Conservation (phyloP, 35 echinoderm and acorn worm species). For the Ptychodera flava region DNA sequence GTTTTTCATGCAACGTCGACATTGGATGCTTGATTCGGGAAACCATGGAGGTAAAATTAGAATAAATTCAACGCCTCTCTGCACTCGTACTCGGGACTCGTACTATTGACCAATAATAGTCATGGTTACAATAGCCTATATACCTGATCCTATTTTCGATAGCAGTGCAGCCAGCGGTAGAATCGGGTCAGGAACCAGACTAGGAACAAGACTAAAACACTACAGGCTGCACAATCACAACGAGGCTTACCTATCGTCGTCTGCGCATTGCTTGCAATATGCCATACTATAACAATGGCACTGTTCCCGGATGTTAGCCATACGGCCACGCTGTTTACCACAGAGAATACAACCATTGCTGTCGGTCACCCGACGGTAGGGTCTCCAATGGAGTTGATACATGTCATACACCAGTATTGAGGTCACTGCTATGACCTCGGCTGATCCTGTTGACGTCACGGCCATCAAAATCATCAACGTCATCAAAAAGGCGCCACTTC, state of each 20-base stretch:
- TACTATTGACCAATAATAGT: too few relatives aligned
- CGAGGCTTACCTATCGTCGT: slow-evolving; percentile 49
- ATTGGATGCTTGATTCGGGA: too few relatives aligned
- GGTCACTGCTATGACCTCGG: slow-evolving; percentile 92
- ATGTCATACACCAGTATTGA: slow-evolving; percentile 88
- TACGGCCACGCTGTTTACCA: slow-evolving; percentile 68
- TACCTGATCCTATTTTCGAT: too few relatives aligned
- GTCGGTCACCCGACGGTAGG: slow-evolving; percentile 56
- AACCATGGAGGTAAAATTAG: too few relatives aligned
- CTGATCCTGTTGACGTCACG: slow-evolving; percentile 90
- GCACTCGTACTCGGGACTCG: too few relatives aligned
- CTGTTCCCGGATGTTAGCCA: slow-evolving; percentile 48
- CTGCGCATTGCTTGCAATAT: slow-evolving; percentile 37
- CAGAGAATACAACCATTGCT: slow-evolving; percentile 79
- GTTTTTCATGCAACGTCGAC: too few relatives aligned
- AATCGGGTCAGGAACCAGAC: too few relatives aligned
- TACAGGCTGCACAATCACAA: too few relatives aligned
- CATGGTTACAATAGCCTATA: too few relatives aligned
- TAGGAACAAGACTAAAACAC: too few relatives aligned
- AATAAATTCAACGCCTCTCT: too few relatives aligned
- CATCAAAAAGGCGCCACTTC: slow-evolving; percentile 58
- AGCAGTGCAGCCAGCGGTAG: too few relatives aligned
- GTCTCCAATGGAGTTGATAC: slow-evolving; percentile 87
- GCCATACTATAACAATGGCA: slow-evolving; percentile 58
- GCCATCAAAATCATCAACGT: slow-evolving; percentile 85